Conservation (phyloP, 2,113 vertebrate species). For the Suricata suricatta region DNA sequence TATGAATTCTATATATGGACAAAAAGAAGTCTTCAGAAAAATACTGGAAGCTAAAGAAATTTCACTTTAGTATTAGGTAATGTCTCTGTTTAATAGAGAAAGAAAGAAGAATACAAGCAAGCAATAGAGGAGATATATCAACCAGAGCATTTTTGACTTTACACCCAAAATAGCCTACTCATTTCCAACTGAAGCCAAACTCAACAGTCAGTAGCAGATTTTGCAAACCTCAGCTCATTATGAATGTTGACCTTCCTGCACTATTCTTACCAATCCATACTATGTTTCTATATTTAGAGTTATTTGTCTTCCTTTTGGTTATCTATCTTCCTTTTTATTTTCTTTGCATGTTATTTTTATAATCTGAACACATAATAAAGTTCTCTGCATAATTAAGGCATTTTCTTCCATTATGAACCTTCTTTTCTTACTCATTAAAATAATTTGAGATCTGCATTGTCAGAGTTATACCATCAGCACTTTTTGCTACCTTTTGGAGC, state of each 20-base stretch:
- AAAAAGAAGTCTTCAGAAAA: not conserved
- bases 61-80: not conserved
- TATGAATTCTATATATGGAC: not conserved
- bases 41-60: not conserved
- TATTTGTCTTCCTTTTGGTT: constrained; percentile 6
- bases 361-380: not conserved
- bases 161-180: not conserved
- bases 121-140: not conserved
- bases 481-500: not conserved
- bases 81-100: not conserved
- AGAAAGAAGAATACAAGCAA: not conserved
- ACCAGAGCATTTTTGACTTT: not conserved
- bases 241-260: not conserved
- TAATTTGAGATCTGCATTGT: not conserved
- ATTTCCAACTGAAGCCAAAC: not conserved
- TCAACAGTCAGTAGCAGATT: not conserved
- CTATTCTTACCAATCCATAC: not conserved
- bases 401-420: not conserved
- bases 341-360: not conserved
- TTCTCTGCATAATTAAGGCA: not conserved
- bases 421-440: not conserved
- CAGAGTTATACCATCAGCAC: not conserved
- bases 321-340: not conserved
- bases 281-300: not conserved
- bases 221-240: constrained; percentile 1